phyloP scores from a whole-genome alignment of 2,113 vertebrate genomes.

The Dascyllus trimaculatus region DNA sequence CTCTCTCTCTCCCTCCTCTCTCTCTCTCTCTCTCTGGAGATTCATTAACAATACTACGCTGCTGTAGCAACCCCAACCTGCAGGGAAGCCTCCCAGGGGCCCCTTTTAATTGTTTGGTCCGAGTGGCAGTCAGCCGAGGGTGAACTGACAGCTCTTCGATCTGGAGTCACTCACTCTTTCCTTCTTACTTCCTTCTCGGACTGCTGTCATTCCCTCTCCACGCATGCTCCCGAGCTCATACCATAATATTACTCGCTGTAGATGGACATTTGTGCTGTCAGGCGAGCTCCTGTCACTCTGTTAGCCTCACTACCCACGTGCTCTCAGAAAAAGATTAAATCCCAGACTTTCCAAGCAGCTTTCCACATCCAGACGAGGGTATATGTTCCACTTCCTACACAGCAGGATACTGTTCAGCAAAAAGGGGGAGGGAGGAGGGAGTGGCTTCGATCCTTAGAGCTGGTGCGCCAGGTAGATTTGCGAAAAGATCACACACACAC shows the following conservation, averaged over 20 bases:
- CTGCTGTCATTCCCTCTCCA: slow-evolving; percentile 50
- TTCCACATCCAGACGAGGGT: slow-evolving; percentile 5
- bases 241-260: slow-evolving; percentile 44
- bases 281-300: slow-evolving; percentile 29
- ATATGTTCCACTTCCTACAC: slow-evolving; percentile 63
- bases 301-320: slow-evolving; percentile 22
- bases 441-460: slow-evolving; percentile 69
- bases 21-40: slow-evolving; percentile 67
- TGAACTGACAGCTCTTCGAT: slow-evolving; percentile 53
- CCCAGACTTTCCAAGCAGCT: slow-evolving; percentile 33
- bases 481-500: slow-evolving; percentile 59
- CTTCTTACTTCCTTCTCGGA: slow-evolving; percentile 51
- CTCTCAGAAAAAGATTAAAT: neutral
- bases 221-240: slow-evolving; percentile 41
- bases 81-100: slow-evolving; percentile 71
- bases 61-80: slow-evolving; percentile 79
- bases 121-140: slow-evolving; percentile 38
- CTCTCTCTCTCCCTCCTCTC: slow-evolving; percentile 26
- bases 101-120: slow-evolving; percentile 73
- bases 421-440: slow-evolving; percentile 72
- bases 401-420: slow-evolving; percentile 54
- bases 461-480: slow-evolving; percentile 67
- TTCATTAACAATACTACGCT: slow-evolving; percentile 83
- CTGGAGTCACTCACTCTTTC: slow-evolving; percentile 35
- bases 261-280: slow-evolving; percentile 34